These are phyloP conservation scores for Megaceryle torquata DNA, from an alignment of 2,113 vertebrate genomes.

Conservation along the genomic window DNA sequence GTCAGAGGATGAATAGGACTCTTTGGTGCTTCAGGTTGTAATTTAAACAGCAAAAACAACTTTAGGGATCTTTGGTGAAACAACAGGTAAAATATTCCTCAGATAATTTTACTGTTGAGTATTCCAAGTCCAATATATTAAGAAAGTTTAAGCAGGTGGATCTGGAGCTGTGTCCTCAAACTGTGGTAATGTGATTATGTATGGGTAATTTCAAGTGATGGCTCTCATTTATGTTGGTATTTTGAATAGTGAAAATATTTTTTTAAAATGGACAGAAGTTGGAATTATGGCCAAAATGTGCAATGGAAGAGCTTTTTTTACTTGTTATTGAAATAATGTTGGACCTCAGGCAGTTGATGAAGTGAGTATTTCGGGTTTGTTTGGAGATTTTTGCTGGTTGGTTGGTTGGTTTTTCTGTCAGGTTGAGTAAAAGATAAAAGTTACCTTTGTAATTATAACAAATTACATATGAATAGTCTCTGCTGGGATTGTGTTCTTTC, in stretches of 20 bases:
- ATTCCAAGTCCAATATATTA: neutral
- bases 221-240: neutral
- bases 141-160: neutral
- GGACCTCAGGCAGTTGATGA: neutral
- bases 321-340: neutral
- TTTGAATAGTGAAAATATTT: neutral
- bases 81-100: neutral
- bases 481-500: neutral
- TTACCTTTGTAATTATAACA: neutral
- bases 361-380: neutral
- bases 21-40: neutral
- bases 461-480: neutral
- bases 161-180: neutral
- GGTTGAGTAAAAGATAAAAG: neutral
- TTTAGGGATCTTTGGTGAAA: neutral
- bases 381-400: neutral
- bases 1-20: rapidly evolving
- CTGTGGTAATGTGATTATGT: too few relatives aligned
- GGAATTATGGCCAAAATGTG: neutral
- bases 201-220: neutral
- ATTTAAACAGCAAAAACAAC: neutral
- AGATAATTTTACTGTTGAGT: rapidly evolving
- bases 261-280: neutral
- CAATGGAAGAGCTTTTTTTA: neutral
- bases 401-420: rapidly evolving